Evolutionary conservation across 1,140 invertebrate genomes (phyloP).

Genomic region (Cydia strobilella): DNA sequence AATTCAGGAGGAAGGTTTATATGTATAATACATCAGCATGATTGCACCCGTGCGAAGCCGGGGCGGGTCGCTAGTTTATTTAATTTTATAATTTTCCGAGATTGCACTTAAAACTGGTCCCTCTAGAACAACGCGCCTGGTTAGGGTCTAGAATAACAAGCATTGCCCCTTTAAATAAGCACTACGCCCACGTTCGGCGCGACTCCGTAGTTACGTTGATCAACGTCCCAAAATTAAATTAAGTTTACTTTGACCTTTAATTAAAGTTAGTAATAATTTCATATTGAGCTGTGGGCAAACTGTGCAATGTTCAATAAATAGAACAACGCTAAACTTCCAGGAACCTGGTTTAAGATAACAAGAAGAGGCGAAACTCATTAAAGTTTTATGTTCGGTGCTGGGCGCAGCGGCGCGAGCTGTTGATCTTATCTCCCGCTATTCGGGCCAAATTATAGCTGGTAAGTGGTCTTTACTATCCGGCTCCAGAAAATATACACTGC

Average conservation of each 20-base stretch:
- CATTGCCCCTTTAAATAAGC: too few relatives aligned
- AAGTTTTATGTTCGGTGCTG: conserved; percentile 63
- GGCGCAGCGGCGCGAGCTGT: conserved; percentile 43
- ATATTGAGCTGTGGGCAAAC: conserved; percentile 48
- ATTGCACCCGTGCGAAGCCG: too few relatives aligned
- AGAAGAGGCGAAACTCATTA: conserved; percentile 69
- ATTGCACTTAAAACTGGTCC: too few relatives aligned
- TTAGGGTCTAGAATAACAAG: too few relatives aligned
- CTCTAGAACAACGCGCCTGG: too few relatives aligned
- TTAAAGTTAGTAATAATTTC: conserved; percentile 55
- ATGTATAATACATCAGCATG: too few relatives aligned
- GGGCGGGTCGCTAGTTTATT: too few relatives aligned
- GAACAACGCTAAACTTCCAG: conserved; percentile 52
- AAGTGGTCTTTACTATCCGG: conserved; percentile 27
- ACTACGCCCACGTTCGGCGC: background rate
- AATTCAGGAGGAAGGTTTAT: too few relatives aligned
- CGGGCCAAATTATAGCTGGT: conserved; percentile 42
- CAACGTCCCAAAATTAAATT: conserved; percentile 41
- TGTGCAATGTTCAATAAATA: conserved; percentile 58
- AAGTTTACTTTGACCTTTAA: conserved; percentile 50
- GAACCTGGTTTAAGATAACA: conserved; percentile 63
- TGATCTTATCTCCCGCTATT: conserved; percentile 47
- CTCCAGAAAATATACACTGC: conserved; percentile 1
- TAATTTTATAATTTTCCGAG: too few relatives aligned
- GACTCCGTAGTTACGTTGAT: background rate